A percentile compares a stretch with the other conserved stretches of the same genome.
These are phyloP conservation scores for Trogon surrucura DNA, from an alignment of 2,113 vertebrate genomes.

Conservation along the genomic window DNA sequence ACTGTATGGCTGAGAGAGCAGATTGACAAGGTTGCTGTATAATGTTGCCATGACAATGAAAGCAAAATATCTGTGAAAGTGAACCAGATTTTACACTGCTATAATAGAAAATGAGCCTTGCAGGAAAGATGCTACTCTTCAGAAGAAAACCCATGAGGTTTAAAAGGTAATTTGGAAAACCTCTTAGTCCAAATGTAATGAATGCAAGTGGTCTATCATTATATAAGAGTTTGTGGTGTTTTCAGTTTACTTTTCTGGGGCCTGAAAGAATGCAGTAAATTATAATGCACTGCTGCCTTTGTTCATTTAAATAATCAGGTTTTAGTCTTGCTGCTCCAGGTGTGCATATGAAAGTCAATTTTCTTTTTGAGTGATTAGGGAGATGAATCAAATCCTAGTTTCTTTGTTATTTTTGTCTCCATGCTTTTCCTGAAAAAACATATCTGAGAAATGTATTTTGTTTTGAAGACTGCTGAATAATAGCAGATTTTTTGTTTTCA, in stretches of 20 bases:
- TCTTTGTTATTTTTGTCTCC: background rate
- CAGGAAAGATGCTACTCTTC: background rate
- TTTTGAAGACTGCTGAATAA: background rate
- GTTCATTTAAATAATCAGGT: background rate
- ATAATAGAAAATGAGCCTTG: background rate
- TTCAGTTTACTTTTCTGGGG: background rate
- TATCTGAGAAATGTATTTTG: background rate
- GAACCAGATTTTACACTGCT: background rate
- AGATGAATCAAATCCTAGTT: background rate
- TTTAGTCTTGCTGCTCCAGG: background rate
- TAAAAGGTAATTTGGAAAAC: background rate
- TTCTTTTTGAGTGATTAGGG: background rate
- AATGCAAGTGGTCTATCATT: background rate
- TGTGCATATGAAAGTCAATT: background rate
- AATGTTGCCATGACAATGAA: background rate
- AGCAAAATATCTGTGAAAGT: background rate
- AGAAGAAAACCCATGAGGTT: background rate
- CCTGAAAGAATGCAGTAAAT: background rate
- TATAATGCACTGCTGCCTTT: background rate
- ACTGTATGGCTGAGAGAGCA: background rate
- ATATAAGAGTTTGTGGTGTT: background rate
- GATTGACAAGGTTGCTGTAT: background rate
- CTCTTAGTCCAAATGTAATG: background rate
- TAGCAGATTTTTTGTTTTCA: background rate
- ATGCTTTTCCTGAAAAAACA: background rate